Conservation (phyloP, 2,888 invertebrate species). For the Phoenoteleia sp. region DNA sequence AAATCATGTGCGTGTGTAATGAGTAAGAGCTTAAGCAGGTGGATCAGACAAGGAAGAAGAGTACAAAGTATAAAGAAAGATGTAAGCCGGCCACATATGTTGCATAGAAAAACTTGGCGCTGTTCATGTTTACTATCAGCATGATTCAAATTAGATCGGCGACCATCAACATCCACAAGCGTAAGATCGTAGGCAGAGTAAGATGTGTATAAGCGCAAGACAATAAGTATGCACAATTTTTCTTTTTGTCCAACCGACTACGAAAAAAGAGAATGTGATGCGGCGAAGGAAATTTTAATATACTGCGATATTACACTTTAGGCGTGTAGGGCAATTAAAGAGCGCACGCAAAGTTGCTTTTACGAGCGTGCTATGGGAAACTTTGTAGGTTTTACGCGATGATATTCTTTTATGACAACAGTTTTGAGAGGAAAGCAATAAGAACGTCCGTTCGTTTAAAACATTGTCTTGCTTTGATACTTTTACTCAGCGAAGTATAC, state of each 20-base stretch:
- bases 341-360: conserved; percentile 37
- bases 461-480: conserved; percentile 18
- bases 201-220: too few relatives aligned
- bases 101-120: too few relatives aligned
- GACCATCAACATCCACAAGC: too few relatives aligned
- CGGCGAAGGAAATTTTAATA: conserved; percentile 43
- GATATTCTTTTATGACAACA: conserved; percentile 54
- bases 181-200: too few relatives aligned
- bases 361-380: conserved; percentile 47
- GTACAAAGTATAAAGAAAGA: too few relatives aligned
- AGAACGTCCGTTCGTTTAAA: conserved; percentile 26
- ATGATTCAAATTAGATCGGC: too few relatives aligned
- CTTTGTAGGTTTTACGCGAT: conserved; percentile 39
- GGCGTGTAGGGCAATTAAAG: conserved; percentile 62
- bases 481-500: not conserved
- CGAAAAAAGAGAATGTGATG: conserved; percentile 8
- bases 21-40: too few relatives aligned
- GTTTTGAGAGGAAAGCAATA: conserved; percentile 14
- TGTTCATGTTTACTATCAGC: too few relatives aligned
- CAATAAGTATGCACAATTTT: not conserved
- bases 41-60: too few relatives aligned
- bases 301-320: conserved; percentile 60
- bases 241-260: not conserved
- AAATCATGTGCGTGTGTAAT: too few relatives aligned
- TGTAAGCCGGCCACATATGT: too few relatives aligned